Evolutionary conservation across 2,797 vertebrate genomes (phyloP).

Genomic region (Poeciliopsis presidionis): DNA sequence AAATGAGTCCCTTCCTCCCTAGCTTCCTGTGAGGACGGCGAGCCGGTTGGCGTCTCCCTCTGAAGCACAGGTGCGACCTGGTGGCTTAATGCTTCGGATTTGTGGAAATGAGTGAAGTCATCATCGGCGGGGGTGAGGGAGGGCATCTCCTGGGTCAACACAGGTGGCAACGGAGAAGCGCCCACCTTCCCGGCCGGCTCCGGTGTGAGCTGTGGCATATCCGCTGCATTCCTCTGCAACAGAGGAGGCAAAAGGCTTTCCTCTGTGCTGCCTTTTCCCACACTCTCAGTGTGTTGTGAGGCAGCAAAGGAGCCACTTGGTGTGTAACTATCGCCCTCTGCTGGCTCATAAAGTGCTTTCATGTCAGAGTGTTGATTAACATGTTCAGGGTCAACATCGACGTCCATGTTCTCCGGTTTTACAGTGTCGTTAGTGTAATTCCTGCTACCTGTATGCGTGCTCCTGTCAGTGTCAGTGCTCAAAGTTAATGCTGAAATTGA

Average conservation of each 20-base stretch:
- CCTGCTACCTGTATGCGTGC: slow-evolving; percentile 26
- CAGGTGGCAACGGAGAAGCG: slow-evolving; percentile 68
- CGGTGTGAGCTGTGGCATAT: slow-evolving; percentile 83
- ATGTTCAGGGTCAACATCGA: slow-evolving; percentile 31
- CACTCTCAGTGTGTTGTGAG: slow-evolving; percentile 34
- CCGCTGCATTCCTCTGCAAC: slow-evolving; percentile 60
- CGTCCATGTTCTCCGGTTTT: slow-evolving; percentile 49
- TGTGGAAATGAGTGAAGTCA: slow-evolving; percentile 32
- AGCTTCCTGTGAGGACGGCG: slow-evolving; percentile 27
- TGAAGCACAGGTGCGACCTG: slow-evolving; percentile 75
- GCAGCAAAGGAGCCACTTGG: slow-evolving; percentile 18
- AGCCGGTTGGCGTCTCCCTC: slow-evolving; percentile 63
- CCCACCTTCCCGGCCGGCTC: slow-evolving; percentile 69
- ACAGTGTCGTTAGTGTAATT: slow-evolving; percentile 31
- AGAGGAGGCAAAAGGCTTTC: slow-evolving; percentile 62
- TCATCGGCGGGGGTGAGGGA: slow-evolving; percentile 79
- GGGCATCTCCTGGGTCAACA: slow-evolving; percentile 83
- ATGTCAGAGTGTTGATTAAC: slow-evolving; percentile 42
- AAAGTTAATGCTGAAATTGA: slow-evolving; percentile 33
- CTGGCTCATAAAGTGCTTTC: slow-evolving; percentile 70
- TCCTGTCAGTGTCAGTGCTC: slow-evolving; percentile 47
- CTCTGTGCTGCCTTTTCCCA: slow-evolving; percentile 43
- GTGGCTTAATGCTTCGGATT: slow-evolving; percentile 36
- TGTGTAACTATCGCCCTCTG: slow-evolving; percentile 50
- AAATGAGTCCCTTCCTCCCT: slow-evolving; percentile 30